These are phyloP conservation scores for Zaprionus lachaisei DNA, from an alignment of 1,140 invertebrate species.

Conservation along the genomic window DNA sequence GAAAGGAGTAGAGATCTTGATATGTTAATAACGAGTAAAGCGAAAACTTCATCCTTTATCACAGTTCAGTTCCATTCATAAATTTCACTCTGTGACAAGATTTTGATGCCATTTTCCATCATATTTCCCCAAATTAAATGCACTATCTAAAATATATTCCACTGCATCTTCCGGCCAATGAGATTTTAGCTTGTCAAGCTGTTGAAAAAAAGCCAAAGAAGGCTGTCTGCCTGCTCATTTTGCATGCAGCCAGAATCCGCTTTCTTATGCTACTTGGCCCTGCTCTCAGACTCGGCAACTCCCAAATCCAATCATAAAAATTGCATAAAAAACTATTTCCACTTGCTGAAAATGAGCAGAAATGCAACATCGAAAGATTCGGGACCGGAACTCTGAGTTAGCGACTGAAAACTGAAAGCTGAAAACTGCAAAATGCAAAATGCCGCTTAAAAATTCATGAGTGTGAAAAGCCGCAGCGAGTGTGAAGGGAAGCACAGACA, in stretches of 20 bases:
- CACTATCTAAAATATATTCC: slow-evolving; percentile 3
- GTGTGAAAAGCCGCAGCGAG: slow-evolving; percentile 54
- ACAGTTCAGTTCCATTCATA: background rate
- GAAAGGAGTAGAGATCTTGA: background rate
- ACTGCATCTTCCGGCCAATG: background rate
- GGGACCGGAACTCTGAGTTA: background rate
- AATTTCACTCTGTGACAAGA: background rate
- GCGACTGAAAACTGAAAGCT: slow-evolving; percentile 21
- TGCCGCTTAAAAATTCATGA: slow-evolving; percentile 58
- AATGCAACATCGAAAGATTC: slow-evolving; percentile 30
- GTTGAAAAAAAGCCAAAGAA: background rate
- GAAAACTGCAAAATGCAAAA: slow-evolving; percentile 55
- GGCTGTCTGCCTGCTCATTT: slow-evolving; percentile 27
- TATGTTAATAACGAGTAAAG: background rate
- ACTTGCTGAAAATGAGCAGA: slow-evolving; percentile 44
- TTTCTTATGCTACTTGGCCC: slow-evolving; percentile 28
- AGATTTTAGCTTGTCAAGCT: slow-evolving; percentile 20
- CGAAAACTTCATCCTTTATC: background rate
- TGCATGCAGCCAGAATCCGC: slow-evolving; percentile 32
- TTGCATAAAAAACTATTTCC: slow-evolving; percentile 54
- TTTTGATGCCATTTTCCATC: background rate
- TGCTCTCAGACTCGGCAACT: slow-evolving; percentile 26
- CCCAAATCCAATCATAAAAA: slow-evolving; percentile 61
- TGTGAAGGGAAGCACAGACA: slow-evolving; percentile 14
- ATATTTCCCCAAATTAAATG: background rate